Evolutionary conservation across 2,113 vertebrate genomes (phyloP).

Genomic region (Heptranchias perlo): DNA sequence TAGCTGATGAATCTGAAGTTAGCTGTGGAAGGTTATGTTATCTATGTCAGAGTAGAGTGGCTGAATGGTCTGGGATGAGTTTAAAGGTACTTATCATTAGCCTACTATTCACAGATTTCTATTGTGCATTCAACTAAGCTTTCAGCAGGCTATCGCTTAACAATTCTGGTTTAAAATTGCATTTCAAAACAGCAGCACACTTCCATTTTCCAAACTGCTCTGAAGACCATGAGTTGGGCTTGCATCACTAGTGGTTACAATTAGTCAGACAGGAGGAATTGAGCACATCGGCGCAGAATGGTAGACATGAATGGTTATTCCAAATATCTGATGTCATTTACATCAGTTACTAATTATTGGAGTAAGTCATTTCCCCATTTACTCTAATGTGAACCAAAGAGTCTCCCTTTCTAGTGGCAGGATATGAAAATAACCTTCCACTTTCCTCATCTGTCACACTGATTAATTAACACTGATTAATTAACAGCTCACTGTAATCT

Average conservation of each 20-base stretch:
- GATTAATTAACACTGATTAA: conserved; percentile 73
- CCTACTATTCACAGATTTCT: not conserved
- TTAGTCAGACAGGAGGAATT: not conserved
- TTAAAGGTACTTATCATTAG: not conserved
- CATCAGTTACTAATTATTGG: conserved; percentile 6
- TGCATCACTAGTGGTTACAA: not conserved
- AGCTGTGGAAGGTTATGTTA: not conserved
- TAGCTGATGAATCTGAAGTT: too few relatives aligned
- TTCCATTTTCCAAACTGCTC: not conserved
- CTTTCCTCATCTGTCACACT: conserved; percentile 64
- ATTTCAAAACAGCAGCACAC: not conserved
- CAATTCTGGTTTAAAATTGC: not conserved
- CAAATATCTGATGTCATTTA: not conserved
- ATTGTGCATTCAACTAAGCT: not conserved
- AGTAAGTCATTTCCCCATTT: not conserved
- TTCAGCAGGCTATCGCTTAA: not conserved
- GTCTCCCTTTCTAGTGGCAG: not conserved
- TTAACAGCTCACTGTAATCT: conserved; percentile 57
- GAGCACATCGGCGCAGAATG: not conserved
- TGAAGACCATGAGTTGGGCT: not conserved
- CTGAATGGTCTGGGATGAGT: too few relatives aligned
- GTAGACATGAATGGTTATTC: too few relatives aligned
- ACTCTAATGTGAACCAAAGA: not conserved
- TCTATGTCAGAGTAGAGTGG: not conserved
- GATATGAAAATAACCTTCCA: conserved; percentile 36